Base-by-base conservation (phyloP, 2,888 invertebrate species). In the Pandemis corylana region DNA sequence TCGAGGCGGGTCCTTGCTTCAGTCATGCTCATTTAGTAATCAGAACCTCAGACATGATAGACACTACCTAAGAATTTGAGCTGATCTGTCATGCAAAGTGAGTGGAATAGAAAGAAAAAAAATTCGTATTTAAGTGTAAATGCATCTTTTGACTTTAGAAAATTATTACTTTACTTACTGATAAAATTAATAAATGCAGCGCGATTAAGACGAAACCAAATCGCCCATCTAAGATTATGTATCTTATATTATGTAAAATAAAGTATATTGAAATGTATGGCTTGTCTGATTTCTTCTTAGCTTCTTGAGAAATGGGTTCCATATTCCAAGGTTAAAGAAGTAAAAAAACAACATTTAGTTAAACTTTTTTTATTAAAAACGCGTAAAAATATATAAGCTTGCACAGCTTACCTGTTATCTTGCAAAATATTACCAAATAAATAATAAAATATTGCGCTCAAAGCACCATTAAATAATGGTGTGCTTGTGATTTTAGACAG, bases 381-480 rank as follows among this genome's bases (percentile, higher is more conserved):
- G 36, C 28, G 49, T 70, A 65, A 44, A 74, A 74, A 69, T 4
- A 56, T 46, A 68, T 42, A 74, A 66, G 69, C 69, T 74, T 61
- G 20, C 20, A 49, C 41, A 64, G 41, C 67, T 51, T 53, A 20
- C 36, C 44, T 53, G 53, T 20, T 68, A 42, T 66, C 13, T 66
- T 56, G 46, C 59, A 20, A 71, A 15, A 56, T 13, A 49, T n/a
- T 61, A 65, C 56, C 42, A 65, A 56, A 65, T 59, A 71, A 7
- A 71, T 49, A 59, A 28, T 49, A 44, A 49, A 66, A 68, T 68
- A 73, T 73, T 73, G 68, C 73, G 66, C 74, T 65, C 51, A 62
- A 69, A 66, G 51, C 69, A 74, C 74, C 65, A 65, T 68, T 56
- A 64, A 10, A 68, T 59, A 69, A 28, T 69, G 73, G 65, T 74